phyloP scores from a whole-genome alignment of 2,888 invertebrate genomes.

The Tanytarsus gracilentus region DNA sequence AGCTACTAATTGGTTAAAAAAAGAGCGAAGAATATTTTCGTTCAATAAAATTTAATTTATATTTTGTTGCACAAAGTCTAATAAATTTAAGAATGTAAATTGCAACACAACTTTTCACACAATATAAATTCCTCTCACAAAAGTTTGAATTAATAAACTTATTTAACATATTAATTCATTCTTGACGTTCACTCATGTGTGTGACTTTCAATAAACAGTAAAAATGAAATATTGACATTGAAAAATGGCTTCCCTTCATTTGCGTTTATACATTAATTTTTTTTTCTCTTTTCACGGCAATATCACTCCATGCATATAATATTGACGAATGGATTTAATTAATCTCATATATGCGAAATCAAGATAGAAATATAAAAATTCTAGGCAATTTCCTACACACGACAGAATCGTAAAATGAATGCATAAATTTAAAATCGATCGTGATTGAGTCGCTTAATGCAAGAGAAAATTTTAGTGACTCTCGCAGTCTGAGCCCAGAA shows the following conservation, averaged over 20 bases:
- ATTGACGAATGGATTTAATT: background rate
- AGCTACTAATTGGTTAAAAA: too few species aligned
- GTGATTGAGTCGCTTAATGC: too few species aligned
- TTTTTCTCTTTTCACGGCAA: background rate
- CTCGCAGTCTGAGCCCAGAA: too few species aligned
- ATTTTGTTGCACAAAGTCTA: background rate
- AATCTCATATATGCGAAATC: background rate
- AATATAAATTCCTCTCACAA: background rate
- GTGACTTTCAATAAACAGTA: too few species aligned
- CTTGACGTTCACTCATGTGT: too few species aligned
- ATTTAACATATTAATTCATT: too few species aligned
- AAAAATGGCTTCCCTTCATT: conserved; percentile 15
- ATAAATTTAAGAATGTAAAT: background rate
- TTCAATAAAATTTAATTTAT: background rate
- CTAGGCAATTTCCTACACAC: too few species aligned
- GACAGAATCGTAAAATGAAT: too few species aligned
- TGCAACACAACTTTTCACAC: background rate
- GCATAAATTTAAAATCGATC: too few species aligned
- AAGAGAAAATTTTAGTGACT: too few species aligned
- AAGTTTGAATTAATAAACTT: too few species aligned
- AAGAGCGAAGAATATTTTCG: background rate
- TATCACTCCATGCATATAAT: background rate
- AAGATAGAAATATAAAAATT: background rate
- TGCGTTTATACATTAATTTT: background rate
- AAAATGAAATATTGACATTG: too few species aligned